Base-by-base conservation (phyloP, 2,797 vertebrate species). In the Gallirallus australis region DNA sequence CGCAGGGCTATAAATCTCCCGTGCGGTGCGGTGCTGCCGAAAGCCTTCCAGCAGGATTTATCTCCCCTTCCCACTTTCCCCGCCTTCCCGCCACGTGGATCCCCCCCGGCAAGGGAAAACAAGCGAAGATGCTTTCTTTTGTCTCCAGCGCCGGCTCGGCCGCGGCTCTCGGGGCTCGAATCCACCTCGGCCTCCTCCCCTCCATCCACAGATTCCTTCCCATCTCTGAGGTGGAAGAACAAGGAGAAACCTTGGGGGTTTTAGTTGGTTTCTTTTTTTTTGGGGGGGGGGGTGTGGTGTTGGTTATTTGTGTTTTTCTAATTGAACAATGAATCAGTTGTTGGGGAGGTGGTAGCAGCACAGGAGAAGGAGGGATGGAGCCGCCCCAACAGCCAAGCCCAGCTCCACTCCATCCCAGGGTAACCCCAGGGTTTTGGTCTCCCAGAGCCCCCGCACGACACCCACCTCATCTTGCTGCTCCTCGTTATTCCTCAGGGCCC, bases 51-150 rank as follows among this genome's bases (percentile, higher is more conserved):
- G 59, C 59, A 59, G 87, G 90, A 48, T 94, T 84, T 28, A 12
- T 72, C 48, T 84, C 64, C 82, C 31, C 17, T 66, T 76, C 82
- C 93, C 27, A 9, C 82, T 80, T 76, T 76, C 83, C 75, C 86
- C 45, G 20, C 93, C 83, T 59, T 84, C 79, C 93, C 3, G 33
- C 90, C 93, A 84, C 87, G 64, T 93, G 90, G 93, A 81, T 87
- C 47, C 64, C 86, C 87, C 59, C 2, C 53, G 54, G 69, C 69
- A 71, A 57, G 48, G 87, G 33, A 66, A 75, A 56, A 76, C 71
- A 59, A 76, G 73, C 69, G 11, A 87, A 47, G 90, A 76, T 18
- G 69, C 40, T 89, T 87, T 81, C 93, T 90, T 94, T 94, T 94
- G 90, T 93, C 93, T 87, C 68, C 8, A 4, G 35, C 6, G 7